Evolutionary conservation across 1,140 invertebrate genomes (phyloP), one percentile per base, ranked within the genome.

Genomic region (Drosophila navojoa): DNA sequence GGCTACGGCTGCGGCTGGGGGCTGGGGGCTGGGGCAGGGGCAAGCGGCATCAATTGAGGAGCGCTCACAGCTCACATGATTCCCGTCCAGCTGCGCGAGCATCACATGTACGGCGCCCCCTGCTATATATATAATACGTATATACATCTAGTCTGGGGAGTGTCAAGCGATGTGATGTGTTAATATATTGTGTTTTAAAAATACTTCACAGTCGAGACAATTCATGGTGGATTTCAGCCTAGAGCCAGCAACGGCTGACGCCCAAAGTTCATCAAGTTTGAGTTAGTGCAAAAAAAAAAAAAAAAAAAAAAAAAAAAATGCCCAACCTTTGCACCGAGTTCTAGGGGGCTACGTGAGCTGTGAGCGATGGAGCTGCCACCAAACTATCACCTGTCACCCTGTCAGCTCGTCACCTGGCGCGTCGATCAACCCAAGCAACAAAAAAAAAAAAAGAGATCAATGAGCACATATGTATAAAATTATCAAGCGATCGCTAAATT

Each of bases 211-310:
- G 45, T 42, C 27, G n/a, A 45, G 42, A 45, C 42, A 45, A 68
- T 38, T 63, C 62, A 75, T 87, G 84, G 87, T 87, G 84, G 79
- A 87, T 89, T 87, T 77, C n/a, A 22, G 79, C 5, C 11, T 45
- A 45, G 10, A 38, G 35, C 35, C 35, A 16, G 5, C 42, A 15
- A 6, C 15, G 25, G 16, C 11, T 22, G 10, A 27, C n/a, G 67
- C 47, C 27, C 59, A 38, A 71, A 71, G 52, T 57, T 49, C 60
- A 25, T 19, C 35, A 35, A 35, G 32, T 35, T 35, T 35, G 6
- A 35, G 32, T 35, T 38, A 35, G 54, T 13, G 19, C 25, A 22
- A n/a, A 47, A 59, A 15, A n/a, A n/a, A n/a, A 45, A 2, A 27
- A 22, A 45, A 2, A 27, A 22, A n/a, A 22, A n/a, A 47, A 59